Evolutionary conservation across 2,888 invertebrate genomes (phyloP), one percentile per base, ranked within the genome.

Genomic region (Drosophila acutilabella): DNA sequence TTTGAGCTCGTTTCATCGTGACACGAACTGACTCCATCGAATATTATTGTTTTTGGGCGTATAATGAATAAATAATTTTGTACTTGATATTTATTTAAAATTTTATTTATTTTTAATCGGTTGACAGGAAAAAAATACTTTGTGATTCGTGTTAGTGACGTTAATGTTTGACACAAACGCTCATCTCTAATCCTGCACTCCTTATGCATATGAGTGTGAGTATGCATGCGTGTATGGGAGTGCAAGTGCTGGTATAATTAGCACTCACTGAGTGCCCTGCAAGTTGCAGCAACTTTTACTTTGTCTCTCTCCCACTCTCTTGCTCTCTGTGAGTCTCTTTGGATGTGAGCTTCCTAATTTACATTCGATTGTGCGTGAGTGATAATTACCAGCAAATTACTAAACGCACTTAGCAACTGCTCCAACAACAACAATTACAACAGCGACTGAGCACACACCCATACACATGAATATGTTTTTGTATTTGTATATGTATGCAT

Each of bases 351-450:
- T 52, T 56, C 44, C 76, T 65, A 73, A 74, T 80, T 79, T 74
- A 66, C 73, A 78, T 88, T 76, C 80, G 72, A 83, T 86, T 78
- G 86, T 86, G 88, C 86, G 87, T 85, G 80, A 82, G 78, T 78
- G 86, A 83, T 88, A 84, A 88, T 84, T 86, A 71, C 69, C 70
- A 88, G 87, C 80, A 86, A 88, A 84, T 84, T 86, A 86, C 83
- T 62, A 80, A 80, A 74, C 74, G 87, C 86, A 86, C 83, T 78
- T 78, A 74, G 84, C 71, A 79, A 71, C 86, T 66, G 61, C 80
- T 79, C 71, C 67, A 64, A 53, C 67, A 64, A 41, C 16, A 36
- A 57, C 56, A 57, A 26, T 41, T 36, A 16, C 33, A 50, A 47
- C 47, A 54, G 40, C 48, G 38, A 53, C 62, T 41, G 48, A 30